Evolutionary conservation across 1,140 invertebrate species (phyloP), one percentile per base, ranked within the genome.

Genomic region (Brachionus angularis): DNA sequence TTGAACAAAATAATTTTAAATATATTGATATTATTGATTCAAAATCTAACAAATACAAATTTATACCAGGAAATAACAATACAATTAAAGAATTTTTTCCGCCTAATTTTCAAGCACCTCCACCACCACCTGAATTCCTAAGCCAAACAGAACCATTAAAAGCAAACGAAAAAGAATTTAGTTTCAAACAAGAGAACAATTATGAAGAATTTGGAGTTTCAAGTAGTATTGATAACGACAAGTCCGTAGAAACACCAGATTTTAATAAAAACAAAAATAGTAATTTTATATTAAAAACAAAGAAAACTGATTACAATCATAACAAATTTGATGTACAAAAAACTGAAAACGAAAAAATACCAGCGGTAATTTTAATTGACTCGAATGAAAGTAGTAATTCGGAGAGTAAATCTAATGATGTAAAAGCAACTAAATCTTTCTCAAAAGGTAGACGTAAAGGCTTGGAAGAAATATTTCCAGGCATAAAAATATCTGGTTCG

Each of bases 381-480:
- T 58, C 53, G n/a, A n/a, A n/a, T n/a, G n/a, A n/a, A n/a, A n/a
- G n/a, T n/a, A n/a, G n/a, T n/a, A n/a, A n/a, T n/a, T n/a, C n/a
- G n/a, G n/a, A n/a, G n/a, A n/a, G n/a, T n/a, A n/a, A n/a, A n/a
- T 58, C 53, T 39, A 39, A 58, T 33, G 10, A 55, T 39, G 10
- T 58, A 31, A 14, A 58, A 58, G n/a, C 53, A 58, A 33, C 27
- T 31, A 33, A 55, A 25, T 58, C 53, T 4, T 58, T 42, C 23
- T 39, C n/a, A 8, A 58, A 58, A 25, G 34, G 33, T 23, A 33
- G 33, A 58, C 53, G 53, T 21, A 58, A 58, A 58, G 53, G 53
- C 39, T 34, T 58, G 27, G 53, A 58, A 16, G 53, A 58, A 58
- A 23, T 58, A 23, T 58, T 58, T 58, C 53, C 53, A 23, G 53